Evolutionary conservation across 1,140 invertebrate genomes (phyloP), one percentile per base, ranked within the genome.

Genomic region (Saxidomus purpurata): DNA sequence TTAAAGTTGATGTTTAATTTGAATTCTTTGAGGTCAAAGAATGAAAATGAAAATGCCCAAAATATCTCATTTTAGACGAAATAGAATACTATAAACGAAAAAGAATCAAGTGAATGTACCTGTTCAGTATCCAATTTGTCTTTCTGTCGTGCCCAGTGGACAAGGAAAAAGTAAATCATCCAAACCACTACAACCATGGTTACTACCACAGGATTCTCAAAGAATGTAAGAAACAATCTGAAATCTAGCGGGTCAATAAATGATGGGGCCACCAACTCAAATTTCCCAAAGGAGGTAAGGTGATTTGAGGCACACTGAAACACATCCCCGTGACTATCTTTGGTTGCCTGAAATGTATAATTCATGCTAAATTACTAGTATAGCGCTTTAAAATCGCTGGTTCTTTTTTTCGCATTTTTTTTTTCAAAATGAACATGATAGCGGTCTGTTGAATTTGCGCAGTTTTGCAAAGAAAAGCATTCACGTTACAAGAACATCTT

Each of bases 201-300:
- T 6, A 92, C 83, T 6, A 92, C 76, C 2, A 90, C 86, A 8
- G 92, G 92, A 59, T 92, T 92, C 19, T 89, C 87, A 83, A 92
- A 90, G 55, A 92, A 87, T 31, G 81, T 61, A 8, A 59, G 11
- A 67, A 88, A 90, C 34, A 91, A 63, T 19, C 31, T 19, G 3
- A 74, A 34, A 55, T 91, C 90, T 19, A 92, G 59, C 28, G 84
- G 88, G 28, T 88, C 28, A 13, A 90, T 36, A 13, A 59, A 31
- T 36, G 85, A 86, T 15, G 90, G 90, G 8, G 55, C 49, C 25
- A 91, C 88, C 43, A 91, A 76, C 1, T 91, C 1, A 47, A 67
- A 67, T 11, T 63, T 87, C 0, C 87, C 77, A 67, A 92, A 89
- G 4, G 77, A 40, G 17, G 86, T 79, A 36, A 90, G 76, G 63